Evolutionary conservation across 35 echinoderm and acorn worm genomes (phyloP).

Genomic region (Stichopus chloronotus): DNA sequence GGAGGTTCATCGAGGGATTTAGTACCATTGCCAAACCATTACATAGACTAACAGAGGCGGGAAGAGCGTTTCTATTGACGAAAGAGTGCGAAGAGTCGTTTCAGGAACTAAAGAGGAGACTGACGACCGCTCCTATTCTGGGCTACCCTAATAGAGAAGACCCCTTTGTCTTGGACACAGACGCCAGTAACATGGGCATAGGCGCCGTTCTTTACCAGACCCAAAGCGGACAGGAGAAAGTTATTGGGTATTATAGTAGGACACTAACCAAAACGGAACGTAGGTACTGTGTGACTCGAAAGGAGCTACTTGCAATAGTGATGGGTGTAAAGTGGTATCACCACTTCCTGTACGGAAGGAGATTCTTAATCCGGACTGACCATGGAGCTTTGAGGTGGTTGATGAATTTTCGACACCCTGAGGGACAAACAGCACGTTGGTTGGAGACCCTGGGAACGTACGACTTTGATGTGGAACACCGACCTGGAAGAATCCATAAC

Average conservation of each 20-base stretch:
- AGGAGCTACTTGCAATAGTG: conserved; percentile 58
- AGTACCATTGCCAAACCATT: neutral
- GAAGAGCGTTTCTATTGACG: too few relatives aligned
- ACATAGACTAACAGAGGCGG: too few relatives aligned
- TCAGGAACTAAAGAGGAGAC: neutral
- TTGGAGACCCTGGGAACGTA: neutral
- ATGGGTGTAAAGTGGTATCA: conserved; percentile 64
- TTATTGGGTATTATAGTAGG: neutral
- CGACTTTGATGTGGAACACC: conserved; percentile 64
- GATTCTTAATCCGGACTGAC: conserved; percentile 58
- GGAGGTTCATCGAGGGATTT: conserved; percentile 44
- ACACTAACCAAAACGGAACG: neutral
- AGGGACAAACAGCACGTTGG: conserved; percentile 38
- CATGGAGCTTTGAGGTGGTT: conserved; percentile 68
- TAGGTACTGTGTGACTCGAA: conserved; percentile 34
- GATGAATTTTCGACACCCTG: conserved; percentile 52
- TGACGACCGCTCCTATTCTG: conserved; percentile 63
- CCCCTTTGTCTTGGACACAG: conserved; percentile 79
- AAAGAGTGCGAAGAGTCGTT: too few relatives aligned
- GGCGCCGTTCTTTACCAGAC: neutral
- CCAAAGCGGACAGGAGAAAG: neutral
- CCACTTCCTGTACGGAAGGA: conserved; percentile 66
- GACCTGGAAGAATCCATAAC: conserved; percentile 46
- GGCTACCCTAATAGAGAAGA: conserved; percentile 51
- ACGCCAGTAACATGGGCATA: conserved; percentile 43